phyloP scores from a whole-genome alignment of 2,888 invertebrate species.

The Incurvaria masculella region DNA sequence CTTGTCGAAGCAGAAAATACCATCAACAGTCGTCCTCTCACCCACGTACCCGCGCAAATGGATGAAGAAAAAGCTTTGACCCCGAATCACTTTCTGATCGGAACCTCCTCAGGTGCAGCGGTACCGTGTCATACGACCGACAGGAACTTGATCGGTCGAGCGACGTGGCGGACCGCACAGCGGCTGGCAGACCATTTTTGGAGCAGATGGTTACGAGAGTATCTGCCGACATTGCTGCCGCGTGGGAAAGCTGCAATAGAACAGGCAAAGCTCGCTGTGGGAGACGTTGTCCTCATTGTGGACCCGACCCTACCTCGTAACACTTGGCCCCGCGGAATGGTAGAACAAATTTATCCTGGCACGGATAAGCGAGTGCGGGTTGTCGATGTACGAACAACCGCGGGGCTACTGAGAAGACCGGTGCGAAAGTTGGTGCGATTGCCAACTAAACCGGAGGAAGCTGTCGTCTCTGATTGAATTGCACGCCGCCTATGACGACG shows the following conservation, averaged over 20 bases:
- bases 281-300: slow-evolving; percentile 4
- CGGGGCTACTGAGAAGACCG: background rate
- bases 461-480: no score
- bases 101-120: background rate
- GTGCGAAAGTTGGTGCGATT: background rate
- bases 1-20: slow-evolving; percentile 3
- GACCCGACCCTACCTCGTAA: slow-evolving; percentile 4
- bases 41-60: background rate
- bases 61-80: background rate
- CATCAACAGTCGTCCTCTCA: slow-evolving; percentile 1
- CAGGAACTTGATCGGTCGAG: background rate
- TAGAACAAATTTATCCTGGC: slow-evolving; percentile 1
- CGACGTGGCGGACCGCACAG: slow-evolving; percentile 1
- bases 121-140: background rate
- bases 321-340: slow-evolving; percentile 3
- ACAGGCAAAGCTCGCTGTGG: background rate
- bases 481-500: no score
- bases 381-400: slow-evolving; percentile 3
- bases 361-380: slow-evolving; percentile 4
- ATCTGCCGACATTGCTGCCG: slow-evolving; percentile 1
- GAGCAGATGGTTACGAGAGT: slow-evolving; percentile 6
- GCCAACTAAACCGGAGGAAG: background rate
- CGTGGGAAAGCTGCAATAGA: background rate
- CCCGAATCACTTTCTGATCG: background rate
- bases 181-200: slow-evolving; percentile 5